Percentiles rank a stretch among this genome's conserved stretches.
Conservation (phyloP, 2,888 invertebrate species). For the Oxystoma pomonae region DNA sequence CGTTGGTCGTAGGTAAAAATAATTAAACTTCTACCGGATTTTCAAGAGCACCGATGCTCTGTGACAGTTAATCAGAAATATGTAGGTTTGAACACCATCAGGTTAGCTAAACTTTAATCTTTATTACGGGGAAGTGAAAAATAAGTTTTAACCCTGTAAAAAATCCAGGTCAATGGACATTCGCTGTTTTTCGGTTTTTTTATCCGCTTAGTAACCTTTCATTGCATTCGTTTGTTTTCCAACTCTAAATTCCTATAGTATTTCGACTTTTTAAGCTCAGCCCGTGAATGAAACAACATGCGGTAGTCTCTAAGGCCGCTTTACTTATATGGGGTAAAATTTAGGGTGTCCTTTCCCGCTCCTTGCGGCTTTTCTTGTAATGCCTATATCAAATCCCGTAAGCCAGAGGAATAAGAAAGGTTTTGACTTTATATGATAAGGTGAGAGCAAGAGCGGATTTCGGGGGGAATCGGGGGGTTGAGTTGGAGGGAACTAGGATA, state of each 20-base stretch:
- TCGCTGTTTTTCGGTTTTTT: background rate
- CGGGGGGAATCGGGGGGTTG: too few species aligned
- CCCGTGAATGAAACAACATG: background rate
- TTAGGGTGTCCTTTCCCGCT: background rate
- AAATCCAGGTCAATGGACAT: background rate
- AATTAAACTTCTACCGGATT: too few species aligned
- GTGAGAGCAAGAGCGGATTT: too few species aligned
- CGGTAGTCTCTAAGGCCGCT: background rate
- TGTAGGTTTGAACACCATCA: too few species aligned
- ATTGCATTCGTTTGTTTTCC: background rate
- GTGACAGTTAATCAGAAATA: too few species aligned
- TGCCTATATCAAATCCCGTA: background rate
- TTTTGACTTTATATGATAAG: too few species aligned
- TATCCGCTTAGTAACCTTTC: background rate
- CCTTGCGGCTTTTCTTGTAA: background rate
- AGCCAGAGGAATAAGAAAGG: background rate
- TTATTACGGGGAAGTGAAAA: background rate
- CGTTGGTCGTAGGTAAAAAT: too few species aligned
- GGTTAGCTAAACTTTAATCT: too few species aligned
- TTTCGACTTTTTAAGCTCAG: background rate
- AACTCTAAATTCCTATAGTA: background rate
- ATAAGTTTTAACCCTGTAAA: background rate
- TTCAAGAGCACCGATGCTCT: too few species aligned
- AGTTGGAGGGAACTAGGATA: too few species aligned
- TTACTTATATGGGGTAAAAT: too few species aligned